A percentile compares a stretch with the other conserved stretches of the same genome.
Evolutionary conservation across 2,113 vertebrate genomes (phyloP).

Genomic region (Notothenia coriiceps): DNA sequence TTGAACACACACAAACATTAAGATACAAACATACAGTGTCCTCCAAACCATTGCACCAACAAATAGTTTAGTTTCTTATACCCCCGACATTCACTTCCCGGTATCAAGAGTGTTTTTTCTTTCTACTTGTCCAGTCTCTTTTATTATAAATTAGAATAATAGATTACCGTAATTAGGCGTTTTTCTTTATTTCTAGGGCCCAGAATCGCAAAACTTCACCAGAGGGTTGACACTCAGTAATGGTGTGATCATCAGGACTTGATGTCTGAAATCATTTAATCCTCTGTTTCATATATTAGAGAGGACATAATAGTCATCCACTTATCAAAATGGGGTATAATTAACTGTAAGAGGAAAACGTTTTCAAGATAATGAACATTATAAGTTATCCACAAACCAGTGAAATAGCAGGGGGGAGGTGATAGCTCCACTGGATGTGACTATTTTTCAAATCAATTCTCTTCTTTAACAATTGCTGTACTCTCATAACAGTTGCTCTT

Average conservation of each 20-base stretch:
- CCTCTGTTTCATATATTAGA: slow-evolving; percentile 75
- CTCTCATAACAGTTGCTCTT: slow-evolving; percentile 41
- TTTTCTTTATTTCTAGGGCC: slow-evolving; percentile 62
- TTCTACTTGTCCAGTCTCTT: slow-evolving; percentile 45
- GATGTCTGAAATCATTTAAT: slow-evolving; percentile 73
- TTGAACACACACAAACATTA: slow-evolving; percentile 43
- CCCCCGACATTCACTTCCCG: slow-evolving; percentile 48
- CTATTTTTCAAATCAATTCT: slow-evolving; percentile 63
- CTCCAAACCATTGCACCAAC: slow-evolving; percentile 41
- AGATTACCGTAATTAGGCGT: slow-evolving; percentile 79
- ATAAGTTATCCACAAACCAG: slow-evolving; percentile 63
- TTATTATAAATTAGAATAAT: slow-evolving; percentile 70
- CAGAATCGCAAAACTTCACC: slow-evolving; percentile 61
- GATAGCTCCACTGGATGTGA: slow-evolving; percentile 63
- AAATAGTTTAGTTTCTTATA: slow-evolving; percentile 47
- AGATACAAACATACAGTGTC: slow-evolving; percentile 39
- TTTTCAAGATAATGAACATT: slow-evolving; percentile 76
- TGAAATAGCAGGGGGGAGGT: slow-evolving; percentile 51
- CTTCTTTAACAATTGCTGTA: slow-evolving; percentile 50
- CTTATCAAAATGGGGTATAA: slow-evolving; percentile 82
- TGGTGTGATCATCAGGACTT: slow-evolving; percentile 69
- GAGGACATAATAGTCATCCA: slow-evolving; percentile 77
- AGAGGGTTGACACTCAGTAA: slow-evolving; percentile 64
- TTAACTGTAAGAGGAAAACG: slow-evolving; percentile 79
- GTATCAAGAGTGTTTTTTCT: slow-evolving; percentile 46